phyloP scores from a whole-genome alignment of 2,888 invertebrate species.

The Phyto melanocephala region DNA sequence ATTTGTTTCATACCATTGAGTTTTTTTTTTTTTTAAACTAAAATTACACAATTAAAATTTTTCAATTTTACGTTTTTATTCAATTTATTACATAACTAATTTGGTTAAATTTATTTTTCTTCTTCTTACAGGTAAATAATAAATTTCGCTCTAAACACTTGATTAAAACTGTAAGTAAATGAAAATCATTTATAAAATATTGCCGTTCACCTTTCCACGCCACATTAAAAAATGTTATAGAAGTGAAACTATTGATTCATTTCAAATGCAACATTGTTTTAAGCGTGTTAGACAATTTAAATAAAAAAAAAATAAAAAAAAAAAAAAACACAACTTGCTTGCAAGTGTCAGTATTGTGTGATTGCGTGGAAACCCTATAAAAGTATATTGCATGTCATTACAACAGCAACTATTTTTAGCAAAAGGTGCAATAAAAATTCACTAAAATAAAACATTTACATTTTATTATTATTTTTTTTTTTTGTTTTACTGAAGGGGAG shows the following conservation, averaged over 20 bases:
- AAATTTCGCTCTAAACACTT: not conserved
- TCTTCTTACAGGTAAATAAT: not conserved
- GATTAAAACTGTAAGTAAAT: not conserved
- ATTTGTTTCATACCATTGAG: too few relatives aligned
- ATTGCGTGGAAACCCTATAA: constrained; percentile 33
- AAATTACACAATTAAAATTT: too few relatives aligned
- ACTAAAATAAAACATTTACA: constrained; percentile 1
- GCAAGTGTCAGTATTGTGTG: not conserved
- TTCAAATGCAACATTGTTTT: not conserved
- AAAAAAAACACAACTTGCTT: not conserved
- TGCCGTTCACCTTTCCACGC: not conserved
- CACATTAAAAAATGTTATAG: too few relatives aligned
- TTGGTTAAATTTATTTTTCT: not conserved
- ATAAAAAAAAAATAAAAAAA: too few relatives aligned
- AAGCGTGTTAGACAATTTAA: too few relatives aligned
- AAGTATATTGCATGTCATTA: constrained; percentile 21
- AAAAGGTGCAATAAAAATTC: constrained; percentile 22
- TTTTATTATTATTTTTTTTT: not conserved
- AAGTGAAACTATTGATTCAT: not conserved
- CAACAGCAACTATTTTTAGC: constrained; percentile 45
- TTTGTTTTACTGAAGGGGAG: not conserved
- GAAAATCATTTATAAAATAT: not conserved
- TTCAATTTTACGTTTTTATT: too few relatives aligned
- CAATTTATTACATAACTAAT: too few relatives aligned
- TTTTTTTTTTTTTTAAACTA: too few relatives aligned